Evolutionary conservation across 2,113 vertebrate species (phyloP).

Genomic region (Myiopsitta monachus): DNA sequence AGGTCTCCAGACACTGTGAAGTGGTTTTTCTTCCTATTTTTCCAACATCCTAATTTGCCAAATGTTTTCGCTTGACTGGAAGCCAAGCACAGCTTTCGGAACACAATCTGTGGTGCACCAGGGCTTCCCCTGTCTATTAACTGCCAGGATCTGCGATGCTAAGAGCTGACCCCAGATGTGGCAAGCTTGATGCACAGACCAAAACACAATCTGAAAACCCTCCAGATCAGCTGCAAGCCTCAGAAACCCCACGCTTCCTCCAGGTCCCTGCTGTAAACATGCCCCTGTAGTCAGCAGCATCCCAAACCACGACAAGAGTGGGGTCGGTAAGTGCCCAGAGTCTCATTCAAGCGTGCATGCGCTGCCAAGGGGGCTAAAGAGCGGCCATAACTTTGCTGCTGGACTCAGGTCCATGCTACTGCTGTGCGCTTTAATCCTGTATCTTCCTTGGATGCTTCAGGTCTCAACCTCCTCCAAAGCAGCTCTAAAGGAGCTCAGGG

Average conservation of each 20-base stretch:
- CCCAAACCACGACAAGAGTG: rapidly evolving
- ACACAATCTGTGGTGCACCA: background rate
- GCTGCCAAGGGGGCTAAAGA: background rate
- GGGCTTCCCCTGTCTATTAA: background rate
- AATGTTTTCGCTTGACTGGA: background rate
- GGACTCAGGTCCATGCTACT: background rate
- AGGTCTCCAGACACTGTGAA: background rate
- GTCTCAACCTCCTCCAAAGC: background rate
- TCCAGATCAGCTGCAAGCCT: background rate
- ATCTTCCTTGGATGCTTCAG: background rate
- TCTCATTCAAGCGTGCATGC: background rate
- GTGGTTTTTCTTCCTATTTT: background rate
- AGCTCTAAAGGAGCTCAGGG: background rate
- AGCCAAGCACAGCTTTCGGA: background rate
- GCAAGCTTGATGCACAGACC: rapidly evolving
- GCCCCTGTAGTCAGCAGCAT: background rate
- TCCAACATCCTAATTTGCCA: background rate
- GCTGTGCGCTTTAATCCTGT: background rate
- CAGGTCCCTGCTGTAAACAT: background rate
- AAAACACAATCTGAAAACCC: background rate
- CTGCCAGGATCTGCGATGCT: background rate
- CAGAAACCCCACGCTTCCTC: rapidly evolving
- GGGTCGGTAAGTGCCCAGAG: background rate
- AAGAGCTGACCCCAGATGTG: background rate
- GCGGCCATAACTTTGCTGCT: background rate